Percentiles rank a stretch among this genome's conserved stretches.
These are phyloP conservation scores for Coelopa frigida DNA, from an alignment of 1,140 invertebrate species.

Conservation along the genomic window DNA sequence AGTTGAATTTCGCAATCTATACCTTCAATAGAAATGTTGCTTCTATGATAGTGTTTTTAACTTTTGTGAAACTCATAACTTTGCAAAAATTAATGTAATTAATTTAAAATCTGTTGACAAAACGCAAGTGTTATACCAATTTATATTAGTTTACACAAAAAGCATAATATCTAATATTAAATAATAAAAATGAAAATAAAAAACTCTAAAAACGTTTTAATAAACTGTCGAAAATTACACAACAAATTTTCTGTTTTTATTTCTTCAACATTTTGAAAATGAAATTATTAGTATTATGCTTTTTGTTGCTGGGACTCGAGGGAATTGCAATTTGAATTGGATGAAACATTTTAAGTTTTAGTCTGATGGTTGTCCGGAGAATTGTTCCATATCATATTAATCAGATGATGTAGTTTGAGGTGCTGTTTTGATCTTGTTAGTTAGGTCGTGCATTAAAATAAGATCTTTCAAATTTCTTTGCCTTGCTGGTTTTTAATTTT, in stretches of 20 bases:
- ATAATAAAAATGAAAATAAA: background rate
- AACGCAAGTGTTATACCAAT: background rate
- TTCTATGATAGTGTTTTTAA: constrained; percentile 5
- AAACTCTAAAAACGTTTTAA: background rate
- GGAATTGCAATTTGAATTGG: too few relatives aligned
- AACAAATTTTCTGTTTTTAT: constrained; percentile 7
- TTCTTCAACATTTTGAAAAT: background rate
- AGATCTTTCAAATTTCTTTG: too few relatives aligned
- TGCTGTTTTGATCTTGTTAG: too few relatives aligned
- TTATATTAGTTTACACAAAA: constrained; percentile 8
- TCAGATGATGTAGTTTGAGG: too few relatives aligned
- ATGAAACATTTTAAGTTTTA: too few relatives aligned
- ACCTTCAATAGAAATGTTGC: constrained; percentile 4
- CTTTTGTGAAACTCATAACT: constrained; percentile 6
- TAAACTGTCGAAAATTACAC: background rate
- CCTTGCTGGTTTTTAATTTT: constrained; percentile 1
- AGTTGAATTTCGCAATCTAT: constrained; percentile 8
- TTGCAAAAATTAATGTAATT: constrained; percentile 5
- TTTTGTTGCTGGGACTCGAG: too few relatives aligned
- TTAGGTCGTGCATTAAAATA: too few relatives aligned
- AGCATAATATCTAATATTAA: constrained; percentile 1
- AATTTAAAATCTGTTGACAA: background rate
- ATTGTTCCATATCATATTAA: too few relatives aligned
- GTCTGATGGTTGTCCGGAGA: too few relatives aligned
- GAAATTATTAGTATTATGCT: constrained; percentile 9